Percentiles rank a stretch among this genome's conserved stretches.
Evolutionary conservation across 2,888 invertebrate species (phyloP).

Genomic region (Drosophila lacicola): DNA sequence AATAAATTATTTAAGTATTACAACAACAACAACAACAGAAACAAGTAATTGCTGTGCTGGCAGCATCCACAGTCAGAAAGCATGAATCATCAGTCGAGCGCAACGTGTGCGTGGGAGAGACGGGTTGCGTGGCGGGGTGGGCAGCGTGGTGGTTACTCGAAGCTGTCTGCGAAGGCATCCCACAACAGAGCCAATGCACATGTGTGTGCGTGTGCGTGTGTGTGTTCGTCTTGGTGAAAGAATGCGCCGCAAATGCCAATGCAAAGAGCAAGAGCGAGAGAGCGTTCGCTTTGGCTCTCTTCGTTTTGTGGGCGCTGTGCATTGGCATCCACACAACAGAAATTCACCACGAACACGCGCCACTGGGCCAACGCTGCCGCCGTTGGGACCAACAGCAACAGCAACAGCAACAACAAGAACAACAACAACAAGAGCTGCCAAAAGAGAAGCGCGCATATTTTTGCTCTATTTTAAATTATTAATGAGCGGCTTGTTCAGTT

Average conservation of each 20-base stretch:
- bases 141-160: conserved; percentile 8
- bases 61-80: conserved; percentile 56
- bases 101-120: conserved; percentile 22
- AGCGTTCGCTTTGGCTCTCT: conserved; percentile 12
- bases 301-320: conserved; percentile 30
- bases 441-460: conserved; percentile 65
- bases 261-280: conserved; percentile 38
- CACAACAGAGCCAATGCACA: conserved; percentile 38
- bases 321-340: conserved; percentile 53
- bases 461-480: conserved; percentile 80
- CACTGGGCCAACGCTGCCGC: conserved; percentile 49
- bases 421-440: conserved; percentile 16
- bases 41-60: conserved; percentile 13
- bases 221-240: conserved; percentile 22
- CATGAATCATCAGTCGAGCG: conserved; percentile 69
- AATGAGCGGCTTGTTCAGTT: conserved; percentile 81
- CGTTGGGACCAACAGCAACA: conserved; percentile 23
- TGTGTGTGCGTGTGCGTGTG: conserved; percentile 8
- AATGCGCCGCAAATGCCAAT: conserved; percentile 63
- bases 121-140: neutral
- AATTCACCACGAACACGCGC: conserved; percentile 62
- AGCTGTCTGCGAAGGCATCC: conserved; percentile 58
- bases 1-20: conserved; percentile 61
- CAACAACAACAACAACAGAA: conserved; percentile 28
- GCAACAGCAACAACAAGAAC: conserved; percentile 9